phyloP scores from a whole-genome alignment of 1,140 invertebrate genomes.

The Temnothorax nylanderi region DNA sequence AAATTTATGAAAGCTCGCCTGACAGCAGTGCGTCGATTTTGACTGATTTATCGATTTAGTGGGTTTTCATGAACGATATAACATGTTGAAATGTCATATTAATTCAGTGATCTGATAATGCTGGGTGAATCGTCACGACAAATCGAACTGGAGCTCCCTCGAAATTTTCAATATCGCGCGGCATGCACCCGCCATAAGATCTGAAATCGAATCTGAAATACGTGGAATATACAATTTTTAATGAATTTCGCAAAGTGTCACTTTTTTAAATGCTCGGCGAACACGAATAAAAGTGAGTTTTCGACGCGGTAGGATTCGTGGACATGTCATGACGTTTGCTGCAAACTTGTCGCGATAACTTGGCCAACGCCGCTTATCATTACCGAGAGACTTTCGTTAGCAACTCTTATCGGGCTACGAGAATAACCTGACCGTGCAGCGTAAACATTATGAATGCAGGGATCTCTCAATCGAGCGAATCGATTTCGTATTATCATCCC shows the following conservation, averaged over 20 bases:
- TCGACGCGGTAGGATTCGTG: neutral
- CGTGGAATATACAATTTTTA: neutral
- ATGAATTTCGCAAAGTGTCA: neutral
- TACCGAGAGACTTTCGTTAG: constrained; percentile 72
- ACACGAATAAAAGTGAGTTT: neutral
- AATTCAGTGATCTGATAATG: neutral
- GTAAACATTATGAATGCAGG: constrained; percentile 69
- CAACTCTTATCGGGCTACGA: constrained; percentile 75
- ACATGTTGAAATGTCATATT: neutral
- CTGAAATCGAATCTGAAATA: neutral
- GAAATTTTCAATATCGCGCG: neutral
- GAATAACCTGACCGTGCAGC: constrained; percentile 69
- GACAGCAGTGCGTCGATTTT: neutral
- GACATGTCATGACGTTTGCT: constrained; percentile 1
- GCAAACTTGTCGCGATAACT: constrained; percentile 49
- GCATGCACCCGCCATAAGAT: neutral
- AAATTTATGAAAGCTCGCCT: neutral
- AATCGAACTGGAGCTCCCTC: neutral
- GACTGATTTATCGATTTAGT: neutral
- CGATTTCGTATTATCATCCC: constrained; percentile 50
- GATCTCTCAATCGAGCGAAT: constrained; percentile 47
- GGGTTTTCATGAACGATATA: neutral
- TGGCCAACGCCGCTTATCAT: constrained; percentile 54
- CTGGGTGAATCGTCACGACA: neutral
- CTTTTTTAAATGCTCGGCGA: neutral